A percentile compares a stretch with the other conserved stretches of the same genome.
Evolutionary conservation across 2,113 vertebrate genomes (phyloP).

Genomic region (Dromiciops gliroides): DNA sequence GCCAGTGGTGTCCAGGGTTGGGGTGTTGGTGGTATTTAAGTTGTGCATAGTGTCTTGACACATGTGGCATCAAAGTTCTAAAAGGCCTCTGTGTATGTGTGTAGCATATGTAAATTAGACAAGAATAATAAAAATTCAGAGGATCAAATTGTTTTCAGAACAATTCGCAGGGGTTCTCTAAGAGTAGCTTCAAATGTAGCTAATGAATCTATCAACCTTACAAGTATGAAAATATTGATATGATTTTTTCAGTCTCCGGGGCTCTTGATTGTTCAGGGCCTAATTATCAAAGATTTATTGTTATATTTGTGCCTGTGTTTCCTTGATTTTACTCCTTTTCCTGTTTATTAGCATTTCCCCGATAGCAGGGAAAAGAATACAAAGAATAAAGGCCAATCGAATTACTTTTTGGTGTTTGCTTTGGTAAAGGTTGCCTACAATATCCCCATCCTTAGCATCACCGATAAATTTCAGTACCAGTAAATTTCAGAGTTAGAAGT

Average conservation of each 20-base stretch:
- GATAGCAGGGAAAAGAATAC: background rate
- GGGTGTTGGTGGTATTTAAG: background rate
- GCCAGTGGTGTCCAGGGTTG: background rate
- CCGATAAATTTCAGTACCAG: background rate
- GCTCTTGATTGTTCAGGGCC: background rate
- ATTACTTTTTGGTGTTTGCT: background rate
- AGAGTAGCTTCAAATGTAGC: background rate
- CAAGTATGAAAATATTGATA: background rate
- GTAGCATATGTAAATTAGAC: background rate
- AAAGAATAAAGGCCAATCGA: slow-evolving; percentile 2
- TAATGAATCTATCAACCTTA: background rate
- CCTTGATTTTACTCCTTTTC: background rate
- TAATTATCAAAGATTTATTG: background rate
- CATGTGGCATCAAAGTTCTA: background rate
- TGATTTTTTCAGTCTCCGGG: fast-evolving
- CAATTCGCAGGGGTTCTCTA: background rate
- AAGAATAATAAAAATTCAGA: background rate
- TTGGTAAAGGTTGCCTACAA: background rate
- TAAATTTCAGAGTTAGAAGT: background rate
- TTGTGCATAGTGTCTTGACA: background rate
- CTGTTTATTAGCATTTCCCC: background rate
- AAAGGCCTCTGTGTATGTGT: background rate
- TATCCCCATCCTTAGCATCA: background rate
- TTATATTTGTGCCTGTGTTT: background rate
- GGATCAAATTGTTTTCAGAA: background rate